Evolutionary conservation across 2,888 invertebrate genomes (phyloP), one percentile per base, ranked within the genome.

Genomic region (Tinea pellionella): DNA sequence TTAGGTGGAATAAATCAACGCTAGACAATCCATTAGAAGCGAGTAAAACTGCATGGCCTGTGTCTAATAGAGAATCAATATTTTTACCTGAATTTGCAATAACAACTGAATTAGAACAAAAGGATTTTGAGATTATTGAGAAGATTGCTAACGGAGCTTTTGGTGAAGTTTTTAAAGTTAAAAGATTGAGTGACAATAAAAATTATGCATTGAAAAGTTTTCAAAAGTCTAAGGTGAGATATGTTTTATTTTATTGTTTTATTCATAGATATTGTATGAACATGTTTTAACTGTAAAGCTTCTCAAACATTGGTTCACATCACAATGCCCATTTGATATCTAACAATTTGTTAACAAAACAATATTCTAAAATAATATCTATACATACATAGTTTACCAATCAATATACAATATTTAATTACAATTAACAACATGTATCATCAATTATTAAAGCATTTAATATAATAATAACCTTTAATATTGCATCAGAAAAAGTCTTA

Each of bases 41-140:
- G 55, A 86, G 87, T 63, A 94, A 94, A 78, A 94, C 95, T 42
- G 89, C 91, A 64, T 96, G 95, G 93, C 96, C 95, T 1, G 92
- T 95, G 18, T 91, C 95, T 53, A 90, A 93, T 69, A 90, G 92
- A 66, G 96, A 96, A 79, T 92, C 94, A 18, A 90, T 94, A 66
- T 97, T 97, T 80, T 88, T 96, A 63, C 96, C 97, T 61, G 95
- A 96, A 79, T 97, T 96, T 76, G 93, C 93, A 69, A 89, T 93
- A 59, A 90, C 89, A 64, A 89, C 90, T 55, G 88, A 90, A 51
- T 77, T 90, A 61, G 66, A 78, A 51, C 89, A 91, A 67, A 87
- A 86, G 64, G 90, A 90, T 65, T 93, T 90, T 72, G 77, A 90
- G 80, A 89, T 95, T 64, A 72, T 93, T 59, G 89, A 92, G 65